Evolutionary conservation across 2,113 vertebrate species (phyloP).

Genomic region (Ptyas mucosa): DNA sequence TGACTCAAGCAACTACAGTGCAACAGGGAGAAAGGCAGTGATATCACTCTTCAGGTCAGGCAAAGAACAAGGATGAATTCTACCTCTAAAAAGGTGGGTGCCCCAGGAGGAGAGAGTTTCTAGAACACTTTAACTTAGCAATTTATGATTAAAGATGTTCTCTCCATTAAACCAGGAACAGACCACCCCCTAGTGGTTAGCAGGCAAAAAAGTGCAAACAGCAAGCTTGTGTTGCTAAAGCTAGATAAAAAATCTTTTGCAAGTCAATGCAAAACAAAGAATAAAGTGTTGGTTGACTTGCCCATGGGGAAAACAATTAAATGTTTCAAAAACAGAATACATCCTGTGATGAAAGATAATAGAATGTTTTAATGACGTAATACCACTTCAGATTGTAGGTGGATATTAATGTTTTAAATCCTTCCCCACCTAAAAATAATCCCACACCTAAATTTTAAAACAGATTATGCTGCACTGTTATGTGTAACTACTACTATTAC

Average conservation of each 20-base stretch:
- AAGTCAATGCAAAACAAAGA: background rate
- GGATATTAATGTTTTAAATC: background rate
- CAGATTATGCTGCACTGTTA: background rate
- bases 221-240: background rate
- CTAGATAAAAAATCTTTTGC: background rate
- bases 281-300: background rate
- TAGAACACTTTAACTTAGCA: constrained; percentile 31
- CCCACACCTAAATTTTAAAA: background rate
- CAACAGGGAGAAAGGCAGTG: constrained; percentile 65
- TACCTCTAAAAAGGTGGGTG: constrained; percentile 59
- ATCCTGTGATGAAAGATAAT: background rate
- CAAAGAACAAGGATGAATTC: constrained; percentile 68
- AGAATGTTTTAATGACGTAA: background rate
- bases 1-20: constrained; percentile 54
- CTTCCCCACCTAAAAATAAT: background rate
- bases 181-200: constrained; percentile 73
- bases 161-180: constrained; percentile 50
- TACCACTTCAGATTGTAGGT: background rate
- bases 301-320: background rate
- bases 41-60: constrained; percentile 66
- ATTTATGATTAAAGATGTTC: constrained; percentile 29
- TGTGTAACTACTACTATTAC: background rate
- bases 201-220: background rate
- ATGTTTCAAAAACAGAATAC: background rate
- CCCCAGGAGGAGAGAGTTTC: constrained; percentile 37